These are phyloP conservation scores for Anableps anableps DNA, from an alignment of 2,797 vertebrate species.

Conservation along the genomic window DNA sequence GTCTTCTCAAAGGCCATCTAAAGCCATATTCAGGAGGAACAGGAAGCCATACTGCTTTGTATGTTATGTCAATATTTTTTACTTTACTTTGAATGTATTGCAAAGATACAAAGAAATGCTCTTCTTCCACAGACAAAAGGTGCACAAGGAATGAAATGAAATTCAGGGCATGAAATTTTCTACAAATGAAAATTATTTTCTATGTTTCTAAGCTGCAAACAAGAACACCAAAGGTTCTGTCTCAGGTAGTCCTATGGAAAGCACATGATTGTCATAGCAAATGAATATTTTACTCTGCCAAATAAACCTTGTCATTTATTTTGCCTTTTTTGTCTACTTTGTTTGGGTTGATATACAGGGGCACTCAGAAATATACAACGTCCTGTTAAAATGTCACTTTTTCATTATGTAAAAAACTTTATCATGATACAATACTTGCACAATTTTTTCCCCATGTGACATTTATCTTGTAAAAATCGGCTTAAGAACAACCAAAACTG, in stretches of 20 bases:
- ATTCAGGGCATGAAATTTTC: constrained; percentile 79
- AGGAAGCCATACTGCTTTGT: constrained; percentile 76
- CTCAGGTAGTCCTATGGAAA: constrained; percentile 66
- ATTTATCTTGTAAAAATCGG: neutral
- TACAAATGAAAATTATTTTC: constrained; percentile 81
- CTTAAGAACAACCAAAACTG: neutral
- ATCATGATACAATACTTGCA: neutral
- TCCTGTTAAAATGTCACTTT: neutral
- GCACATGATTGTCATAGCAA: constrained; percentile 59
- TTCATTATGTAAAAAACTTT: neutral
- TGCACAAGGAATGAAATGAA: constrained; percentile 69
- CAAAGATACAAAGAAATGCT: constrained; percentile 53
- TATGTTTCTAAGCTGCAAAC: constrained; percentile 68
- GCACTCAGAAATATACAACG: neutral
- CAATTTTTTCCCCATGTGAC: neutral
- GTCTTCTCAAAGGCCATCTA: constrained; percentile 19
- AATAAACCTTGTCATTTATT: constrained; percentile 85
- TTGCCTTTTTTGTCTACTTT: constrained; percentile 10
- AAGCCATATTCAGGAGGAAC: constrained; percentile 62
- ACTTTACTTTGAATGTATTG: constrained; percentile 45
- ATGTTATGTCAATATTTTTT: constrained; percentile 43
- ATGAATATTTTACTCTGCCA: constrained; percentile 79
- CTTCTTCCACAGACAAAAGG: constrained; percentile 70
- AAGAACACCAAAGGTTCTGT: constrained; percentile 52
- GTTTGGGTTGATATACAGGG: neutral